Conservation (phyloP, 2,113 vertebrate genomes). For the Ceuthmochares aereus region DNA sequence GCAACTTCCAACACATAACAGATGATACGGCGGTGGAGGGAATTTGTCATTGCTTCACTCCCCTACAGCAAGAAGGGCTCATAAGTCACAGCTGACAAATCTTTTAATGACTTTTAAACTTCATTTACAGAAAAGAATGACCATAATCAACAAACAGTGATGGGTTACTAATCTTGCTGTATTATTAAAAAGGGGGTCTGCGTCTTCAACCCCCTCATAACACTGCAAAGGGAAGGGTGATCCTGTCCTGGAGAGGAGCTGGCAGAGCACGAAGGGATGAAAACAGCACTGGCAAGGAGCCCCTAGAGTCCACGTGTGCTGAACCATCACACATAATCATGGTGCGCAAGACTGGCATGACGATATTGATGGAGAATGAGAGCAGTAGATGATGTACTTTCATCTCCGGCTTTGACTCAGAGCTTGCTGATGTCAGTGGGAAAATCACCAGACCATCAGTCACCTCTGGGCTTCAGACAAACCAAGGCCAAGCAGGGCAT, state of each 20-base stretch:
- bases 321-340: not conserved
- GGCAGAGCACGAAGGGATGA: not conserved
- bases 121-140: conserved; percentile 79
- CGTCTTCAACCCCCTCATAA: not conserved
- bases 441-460: not conserved
- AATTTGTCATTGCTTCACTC: conserved; percentile 75
- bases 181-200: not conserved
- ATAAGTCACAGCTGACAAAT: conserved; percentile 80
- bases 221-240: not conserved
- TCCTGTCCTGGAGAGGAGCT: not conserved
- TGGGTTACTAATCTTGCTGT: conserved; percentile 65
- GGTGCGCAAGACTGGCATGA: not conserved
- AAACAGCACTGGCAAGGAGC: not conserved
- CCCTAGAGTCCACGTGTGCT: not conserved
- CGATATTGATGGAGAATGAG: not conserved
- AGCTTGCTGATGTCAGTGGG: fast-evolving
- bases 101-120: conserved; percentile 80
- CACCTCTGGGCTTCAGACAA: not conserved
- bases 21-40: conserved; percentile 48
- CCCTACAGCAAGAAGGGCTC: conserved; percentile 54
- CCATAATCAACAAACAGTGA: conserved; percentile 73
- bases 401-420: not conserved
- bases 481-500: not conserved
- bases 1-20: conserved; percentile 65
- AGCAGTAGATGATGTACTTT: not conserved